Evolutionary conservation across 2,888 invertebrate genomes (phyloP).

Genomic region (Chaetogeoica ovagalla): DNA sequence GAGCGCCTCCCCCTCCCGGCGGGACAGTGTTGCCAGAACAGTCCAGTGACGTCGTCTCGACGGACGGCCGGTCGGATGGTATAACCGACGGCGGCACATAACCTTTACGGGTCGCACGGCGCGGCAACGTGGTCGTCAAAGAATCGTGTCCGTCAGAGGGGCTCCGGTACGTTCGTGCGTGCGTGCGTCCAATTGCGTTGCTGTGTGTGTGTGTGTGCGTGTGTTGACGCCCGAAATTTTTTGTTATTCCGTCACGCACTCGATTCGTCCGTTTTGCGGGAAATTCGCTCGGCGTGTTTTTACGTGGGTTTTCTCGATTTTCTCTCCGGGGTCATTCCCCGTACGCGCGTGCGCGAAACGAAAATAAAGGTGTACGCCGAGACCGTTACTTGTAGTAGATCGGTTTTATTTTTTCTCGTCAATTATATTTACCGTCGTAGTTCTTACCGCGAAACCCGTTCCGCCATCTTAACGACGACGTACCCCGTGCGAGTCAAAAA

Average conservation of each 20-base stretch:
- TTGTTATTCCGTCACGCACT: constrained; percentile 35
- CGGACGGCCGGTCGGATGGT: not conserved
- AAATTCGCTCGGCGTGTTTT: not conserved
- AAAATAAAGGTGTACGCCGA: too few relatives aligned
- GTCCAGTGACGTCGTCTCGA: not conserved
- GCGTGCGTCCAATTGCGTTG: not conserved
- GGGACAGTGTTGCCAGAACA: not conserved
- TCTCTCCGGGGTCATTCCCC: not conserved
- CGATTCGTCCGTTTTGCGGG: not conserved
- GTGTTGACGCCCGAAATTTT: constrained; percentile 51
- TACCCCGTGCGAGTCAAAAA: not conserved
- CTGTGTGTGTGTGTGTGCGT: not conserved
- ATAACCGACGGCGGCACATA: not conserved
- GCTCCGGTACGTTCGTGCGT: too few relatives aligned
- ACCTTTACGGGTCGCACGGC: constrained; percentile 26
- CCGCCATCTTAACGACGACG: constrained; percentile 22
- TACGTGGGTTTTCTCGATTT: too few relatives aligned
- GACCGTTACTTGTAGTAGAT: too few relatives aligned
- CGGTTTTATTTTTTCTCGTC: not conserved
- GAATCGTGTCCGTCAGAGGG: constrained; percentile 16
- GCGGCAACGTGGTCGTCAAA: constrained; percentile 41
- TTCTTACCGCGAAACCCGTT: not conserved
- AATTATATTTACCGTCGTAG: not conserved
- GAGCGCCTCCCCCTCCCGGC: not conserved
- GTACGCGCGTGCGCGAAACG: too few relatives aligned